Evolutionary conservation across 37 sponge, comb jelly and placozoan species (phyloP), one percentile per base, ranked within the genome.

Genomic region (Geodia barretti): DNA sequence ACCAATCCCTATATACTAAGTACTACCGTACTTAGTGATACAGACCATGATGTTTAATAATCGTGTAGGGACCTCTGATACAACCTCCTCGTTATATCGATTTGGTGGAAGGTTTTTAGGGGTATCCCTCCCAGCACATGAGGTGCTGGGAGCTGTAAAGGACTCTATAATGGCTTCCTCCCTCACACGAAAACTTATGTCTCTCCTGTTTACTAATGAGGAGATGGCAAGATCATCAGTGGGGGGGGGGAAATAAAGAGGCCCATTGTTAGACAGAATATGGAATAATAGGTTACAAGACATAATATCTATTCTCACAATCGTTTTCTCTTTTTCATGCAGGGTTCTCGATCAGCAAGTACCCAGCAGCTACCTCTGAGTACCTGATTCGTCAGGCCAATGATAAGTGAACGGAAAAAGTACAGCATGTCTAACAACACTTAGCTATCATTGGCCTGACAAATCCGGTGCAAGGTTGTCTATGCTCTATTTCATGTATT

Each of bases 151-250:
- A n/a, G 65, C 65, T 23, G 30, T 64, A 5, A 23, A n/a, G n/a
- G 30, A 23, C 65, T 24, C n/a, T n/a, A 17, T 14, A 7, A 29
- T 4, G 24, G 25, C 65, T 23, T 64, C 65, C 8, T 23, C 65
- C n/a, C 65, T 64, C 11, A 23, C 30, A 23, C 11, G 65, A 64
- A 23, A 64, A n/a, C 65, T 64, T 11, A 64, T 64, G 65, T 5
- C 24, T 5, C 25, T 64, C n/a, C 25, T 64, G 8, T 64, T 64
- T 19, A 64, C 65, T 7, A 26, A 19, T 7, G n/a, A 19, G 65
- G 65, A 64, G 30, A 64, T 64, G 65, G 65, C 65, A 64, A 64
- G n/a, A 64, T 64, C n/a, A 11, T 29, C 29, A 24, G 65, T 64
- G n/a, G n/a, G 65, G 5, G 65, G 65, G 5, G 5, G n/a, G 30